These are phyloP conservation scores for Metridium senile DNA, from an alignment of 92 coral and sea anemone genomes.

Conservation along the genomic window DNA sequence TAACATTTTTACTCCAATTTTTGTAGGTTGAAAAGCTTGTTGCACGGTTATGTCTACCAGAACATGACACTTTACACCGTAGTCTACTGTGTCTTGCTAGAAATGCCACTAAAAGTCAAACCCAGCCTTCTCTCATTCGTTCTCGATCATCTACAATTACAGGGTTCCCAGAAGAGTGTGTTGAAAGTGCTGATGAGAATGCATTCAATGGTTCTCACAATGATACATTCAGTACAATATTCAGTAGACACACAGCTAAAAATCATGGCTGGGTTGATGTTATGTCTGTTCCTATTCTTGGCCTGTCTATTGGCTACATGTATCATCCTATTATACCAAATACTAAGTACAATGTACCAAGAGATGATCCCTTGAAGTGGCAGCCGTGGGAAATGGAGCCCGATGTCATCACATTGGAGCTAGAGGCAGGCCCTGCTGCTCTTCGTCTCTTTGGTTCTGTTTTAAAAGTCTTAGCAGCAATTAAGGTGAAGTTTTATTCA, in stretches of 20 bases:
- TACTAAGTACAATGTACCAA: slow-evolving; percentile 66
- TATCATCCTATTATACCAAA: slow-evolving; percentile 91
- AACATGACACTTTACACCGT: slow-evolving; percentile 90
- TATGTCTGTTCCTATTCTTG: slow-evolving; percentile 91
- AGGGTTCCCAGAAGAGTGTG: slow-evolving; percentile 77
- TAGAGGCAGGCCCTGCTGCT: slow-evolving; percentile 96
- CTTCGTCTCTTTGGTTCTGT: slow-evolving; percentile 87
- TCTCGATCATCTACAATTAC: slow-evolving; percentile 81
- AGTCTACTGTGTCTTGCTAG: slow-evolving; percentile 90
- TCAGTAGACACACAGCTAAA: slow-evolving; percentile 87
- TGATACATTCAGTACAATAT: slow-evolving; percentile 81
- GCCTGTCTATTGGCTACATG: slow-evolving; percentile 79
- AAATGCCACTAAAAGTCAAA: slow-evolving; percentile 51
- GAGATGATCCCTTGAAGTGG: slow-evolving; percentile 58
- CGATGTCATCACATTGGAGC: slow-evolving; percentile 93
- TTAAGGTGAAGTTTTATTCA: slow-evolving; percentile 82
- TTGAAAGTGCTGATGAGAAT: slow-evolving; percentile 92
- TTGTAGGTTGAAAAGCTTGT: slow-evolving; percentile 88
- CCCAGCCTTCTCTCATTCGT: slow-evolving; percentile 46
- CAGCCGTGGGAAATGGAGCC: slow-evolving; percentile 87
- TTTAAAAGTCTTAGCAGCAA: slow-evolving; percentile 70
- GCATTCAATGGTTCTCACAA: slow-evolving; percentile 48
- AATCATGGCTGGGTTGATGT: slow-evolving; percentile 93
- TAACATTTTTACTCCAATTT: background rate
- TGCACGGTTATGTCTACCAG: slow-evolving; percentile 90